A percentile compares a stretch with the other conserved stretches of the same genome.
These are phyloP conservation scores for Oasisia sp. DNA, from an alignment of 2,888 invertebrate genomes.

Conservation along the genomic window DNA sequence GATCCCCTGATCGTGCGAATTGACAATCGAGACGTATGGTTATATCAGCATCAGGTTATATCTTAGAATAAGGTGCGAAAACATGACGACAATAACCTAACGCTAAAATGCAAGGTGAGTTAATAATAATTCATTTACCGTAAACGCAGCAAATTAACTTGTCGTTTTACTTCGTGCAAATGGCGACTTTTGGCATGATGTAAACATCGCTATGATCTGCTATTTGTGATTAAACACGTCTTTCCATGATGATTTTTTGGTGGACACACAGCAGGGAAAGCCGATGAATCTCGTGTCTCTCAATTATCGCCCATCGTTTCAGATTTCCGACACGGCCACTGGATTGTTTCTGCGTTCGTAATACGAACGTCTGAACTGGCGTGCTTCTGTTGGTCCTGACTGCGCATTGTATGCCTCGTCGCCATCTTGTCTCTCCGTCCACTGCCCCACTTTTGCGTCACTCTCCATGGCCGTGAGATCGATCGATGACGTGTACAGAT, in stretches of 20 bases:
- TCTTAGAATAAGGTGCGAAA: no score
- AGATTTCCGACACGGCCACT: neutral
- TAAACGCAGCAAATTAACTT: neutral
- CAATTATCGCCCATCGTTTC: neutral
- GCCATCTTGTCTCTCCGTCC: neutral
- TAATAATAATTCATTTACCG: neutral
- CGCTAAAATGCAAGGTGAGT: neutral
- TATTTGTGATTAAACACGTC: neutral
- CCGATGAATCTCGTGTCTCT: neutral
- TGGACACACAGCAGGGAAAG: neutral
- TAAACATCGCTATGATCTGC: neutral
- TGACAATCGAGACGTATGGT: neutral
- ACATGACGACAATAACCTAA: neutral
- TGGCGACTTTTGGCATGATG: neutral
- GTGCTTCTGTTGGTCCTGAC: neutral
- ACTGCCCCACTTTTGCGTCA: neutral
- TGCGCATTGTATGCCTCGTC: neutral
- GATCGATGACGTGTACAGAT: conserved; percentile 11
- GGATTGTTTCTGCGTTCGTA: neutral
- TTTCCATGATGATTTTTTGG: neutral
- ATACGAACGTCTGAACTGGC: neutral
- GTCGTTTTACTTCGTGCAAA: neutral
- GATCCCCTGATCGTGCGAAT: no score
- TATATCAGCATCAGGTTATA: neutral
- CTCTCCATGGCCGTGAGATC: neutral